Base-by-base conservation (phyloP, 2,888 invertebrate genomes). In the Toxonevra muliebris region DNA sequence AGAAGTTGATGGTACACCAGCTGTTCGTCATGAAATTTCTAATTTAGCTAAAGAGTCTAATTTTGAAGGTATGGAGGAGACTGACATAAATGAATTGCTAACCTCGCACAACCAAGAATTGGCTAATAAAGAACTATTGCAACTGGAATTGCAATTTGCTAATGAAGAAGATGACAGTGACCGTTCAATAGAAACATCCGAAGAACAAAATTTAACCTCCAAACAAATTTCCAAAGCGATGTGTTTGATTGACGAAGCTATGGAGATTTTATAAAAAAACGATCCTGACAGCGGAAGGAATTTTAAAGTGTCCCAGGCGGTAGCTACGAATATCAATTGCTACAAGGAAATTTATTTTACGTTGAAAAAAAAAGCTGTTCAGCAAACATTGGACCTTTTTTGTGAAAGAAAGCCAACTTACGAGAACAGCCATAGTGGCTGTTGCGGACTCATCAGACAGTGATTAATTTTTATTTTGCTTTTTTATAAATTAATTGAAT, bases 91-190 rank as follows among this genome's bases (percentile, higher is more conserved):
- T n/a, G n/a, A n/a, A n/a, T 68, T 74, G 63, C 65, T 73, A 68
- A 60, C 65, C 52, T 69, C 70, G 59, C 73, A 70, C 54, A 72
- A 69, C 68, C 67, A 73, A 71, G 69, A 71, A 67, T 61, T 73
- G 43, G 61, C 68, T 68, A 68, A 73, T 17, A 61, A 67, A 61
- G 68, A 71, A 64, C 57, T 70, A 61, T 60, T 71, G 68, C 66
- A 73, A 67, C 65, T 69, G 68, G 59, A 69, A 55, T 68, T 54
- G 61, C 50, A 61, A 66, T 61, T 62, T 42, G 62, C 62, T 62
- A 62, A 52, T 53, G 54, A 62, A 62, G 42, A 52, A 52, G 48
- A 48, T 48, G 17, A 43, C 59, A 43, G 43, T 42, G 61, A 61
- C 50, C 50, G 41, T 53, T 61, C 53, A 54, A 41, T 62, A 54